These are phyloP conservation scores for Musca vetustissima DNA, from an alignment of 1,140 invertebrate species.

Conservation along the genomic window DNA sequence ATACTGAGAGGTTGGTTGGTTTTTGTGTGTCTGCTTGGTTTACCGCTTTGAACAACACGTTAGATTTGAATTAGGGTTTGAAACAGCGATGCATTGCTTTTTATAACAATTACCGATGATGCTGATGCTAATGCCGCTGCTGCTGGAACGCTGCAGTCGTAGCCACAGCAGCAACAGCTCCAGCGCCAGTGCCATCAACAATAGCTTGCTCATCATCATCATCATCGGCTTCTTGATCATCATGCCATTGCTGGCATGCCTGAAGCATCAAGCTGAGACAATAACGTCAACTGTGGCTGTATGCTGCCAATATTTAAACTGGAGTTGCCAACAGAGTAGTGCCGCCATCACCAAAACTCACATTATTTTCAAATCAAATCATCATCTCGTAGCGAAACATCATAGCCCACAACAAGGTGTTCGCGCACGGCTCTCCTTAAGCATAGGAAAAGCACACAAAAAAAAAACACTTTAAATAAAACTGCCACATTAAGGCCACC, in stretches of 20 bases:
- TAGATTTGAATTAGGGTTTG: slow-evolving; percentile 55
- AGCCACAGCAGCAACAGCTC: neutral
- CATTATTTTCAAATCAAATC: neutral
- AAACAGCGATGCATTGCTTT: slow-evolving; percentile 54
- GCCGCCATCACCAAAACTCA: neutral
- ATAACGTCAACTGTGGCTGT: slow-evolving; percentile 11
- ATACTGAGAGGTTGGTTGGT: slow-evolving; percentile 9
- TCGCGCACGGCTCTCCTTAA: too few relatives aligned
- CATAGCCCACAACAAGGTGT: neutral
- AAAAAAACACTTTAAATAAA: too few relatives aligned
- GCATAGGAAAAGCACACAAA: too few relatives aligned
- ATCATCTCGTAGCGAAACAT: neutral
- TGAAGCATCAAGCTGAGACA: neutral
- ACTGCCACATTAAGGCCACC: too few relatives aligned
- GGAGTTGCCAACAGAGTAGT: slow-evolving; percentile 9
- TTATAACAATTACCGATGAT: slow-evolving; percentile 45
- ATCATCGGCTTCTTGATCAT: too few relatives aligned
- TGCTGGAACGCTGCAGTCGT: neutral
- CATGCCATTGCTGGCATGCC: too few relatives aligned
- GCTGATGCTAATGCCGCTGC: slow-evolving; percentile 27
- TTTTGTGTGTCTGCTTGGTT: slow-evolving; percentile 30
- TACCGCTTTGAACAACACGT: slow-evolving; percentile 49
- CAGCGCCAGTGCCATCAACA: neutral
- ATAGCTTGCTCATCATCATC: too few relatives aligned
- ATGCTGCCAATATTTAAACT: slow-evolving; percentile 28